phyloP scores from a whole-genome alignment of 2,888 invertebrate species.

The Plagiodera versicolora region DNA sequence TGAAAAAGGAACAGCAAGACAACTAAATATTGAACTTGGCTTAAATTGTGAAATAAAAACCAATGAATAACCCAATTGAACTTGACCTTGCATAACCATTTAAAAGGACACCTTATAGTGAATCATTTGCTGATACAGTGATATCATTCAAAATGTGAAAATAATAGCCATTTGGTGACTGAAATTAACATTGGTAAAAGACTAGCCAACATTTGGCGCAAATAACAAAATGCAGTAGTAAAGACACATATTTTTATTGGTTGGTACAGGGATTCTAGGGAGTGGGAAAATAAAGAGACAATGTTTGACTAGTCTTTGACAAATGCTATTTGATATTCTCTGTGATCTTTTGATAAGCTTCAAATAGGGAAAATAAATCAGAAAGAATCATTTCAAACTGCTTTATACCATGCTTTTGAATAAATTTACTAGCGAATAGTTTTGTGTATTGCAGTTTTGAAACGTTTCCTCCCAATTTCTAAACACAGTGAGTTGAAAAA shows the following conservation, averaged over 20 bases:
- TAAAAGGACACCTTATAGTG: no score
- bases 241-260: conserved; percentile 30
- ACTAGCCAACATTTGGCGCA: conserved; percentile 38
- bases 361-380: conserved; percentile 38
- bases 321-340: conserved; percentile 35
- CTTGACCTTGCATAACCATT: no score
- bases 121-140: no score
- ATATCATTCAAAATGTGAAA: no score
- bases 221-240: conserved; percentile 36
- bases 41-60: no score
- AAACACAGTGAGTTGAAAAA: conserved; percentile 42
- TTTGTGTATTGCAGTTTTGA: conserved; percentile 14
- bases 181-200: conserved; percentile 42
- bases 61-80: no score
- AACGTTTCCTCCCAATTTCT: conserved; percentile 54
- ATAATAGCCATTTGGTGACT: no score
- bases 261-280: background rate
- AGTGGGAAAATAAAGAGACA: conserved; percentile 26
- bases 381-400: conserved; percentile 38
- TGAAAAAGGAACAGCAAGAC: no score
- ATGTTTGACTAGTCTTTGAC: conserved; percentile 40
- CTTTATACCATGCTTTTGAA: background rate
- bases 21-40: no score
- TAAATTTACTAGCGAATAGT: no score
- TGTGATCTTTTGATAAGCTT: background rate